Evolutionary conservation across 2,888 invertebrate genomes (phyloP).

Genomic region (Mechanitis mazaeus): DNA sequence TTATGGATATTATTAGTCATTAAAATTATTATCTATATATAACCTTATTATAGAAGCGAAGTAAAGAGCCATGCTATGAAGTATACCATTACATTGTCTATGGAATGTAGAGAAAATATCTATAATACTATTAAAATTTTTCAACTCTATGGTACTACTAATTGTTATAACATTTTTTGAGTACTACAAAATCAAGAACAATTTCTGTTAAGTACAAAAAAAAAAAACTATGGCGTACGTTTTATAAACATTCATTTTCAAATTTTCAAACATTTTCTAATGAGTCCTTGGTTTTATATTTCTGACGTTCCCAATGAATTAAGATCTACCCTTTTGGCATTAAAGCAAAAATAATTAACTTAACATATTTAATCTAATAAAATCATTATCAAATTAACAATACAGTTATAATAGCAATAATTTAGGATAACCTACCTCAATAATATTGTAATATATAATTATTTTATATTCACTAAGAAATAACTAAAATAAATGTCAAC

Average conservation of each 20-base stretch:
- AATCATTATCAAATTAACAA: constrained; percentile 29
- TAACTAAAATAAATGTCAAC: constrained; percentile 31
- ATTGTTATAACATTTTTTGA: constrained; percentile 3
- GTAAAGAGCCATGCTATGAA: too few relatives aligned
- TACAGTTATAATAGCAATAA: constrained; percentile 6
- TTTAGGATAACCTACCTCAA: constrained; percentile 7
- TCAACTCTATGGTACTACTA: not conserved
- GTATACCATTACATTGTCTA: constrained; percentile 4
- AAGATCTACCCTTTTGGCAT: constrained; percentile 54
- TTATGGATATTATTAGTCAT: too few relatives aligned
- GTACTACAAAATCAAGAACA: too few relatives aligned
- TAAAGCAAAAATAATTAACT: constrained; percentile 32
- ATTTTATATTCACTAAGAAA: constrained; percentile 18
- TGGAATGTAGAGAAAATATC: constrained; percentile 19
- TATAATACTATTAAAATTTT: not conserved
- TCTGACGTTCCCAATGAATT: constrained; percentile 14
- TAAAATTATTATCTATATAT: too few relatives aligned
- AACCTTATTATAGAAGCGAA: too few relatives aligned
- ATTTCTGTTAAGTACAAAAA: too few relatives aligned
- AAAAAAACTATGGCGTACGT: too few relatives aligned
- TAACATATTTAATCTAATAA: not conserved
- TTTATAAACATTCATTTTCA: too few relatives aligned
- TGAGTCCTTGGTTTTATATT: not conserved
- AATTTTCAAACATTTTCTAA: not conserved
- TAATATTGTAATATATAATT: constrained; percentile 4